phyloP scores from a whole-genome alignment of 2,888 invertebrate species.

The Kryphioiulus occultus region DNA sequence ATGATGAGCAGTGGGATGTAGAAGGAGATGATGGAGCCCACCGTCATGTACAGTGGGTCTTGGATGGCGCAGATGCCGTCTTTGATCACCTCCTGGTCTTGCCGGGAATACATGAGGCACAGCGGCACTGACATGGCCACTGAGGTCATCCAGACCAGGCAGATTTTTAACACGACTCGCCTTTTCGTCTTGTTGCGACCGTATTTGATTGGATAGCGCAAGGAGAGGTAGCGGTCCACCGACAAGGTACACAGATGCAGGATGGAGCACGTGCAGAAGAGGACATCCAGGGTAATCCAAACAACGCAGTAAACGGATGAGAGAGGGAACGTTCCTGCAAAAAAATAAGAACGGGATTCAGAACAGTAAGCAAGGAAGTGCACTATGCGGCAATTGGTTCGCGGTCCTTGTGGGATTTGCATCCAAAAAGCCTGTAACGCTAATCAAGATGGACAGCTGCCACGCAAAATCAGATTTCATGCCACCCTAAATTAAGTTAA shows the following conservation, averaged over 20 bases:
- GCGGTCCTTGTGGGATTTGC: background rate
- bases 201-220: slow-evolving; percentile 91
- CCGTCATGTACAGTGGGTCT: slow-evolving; percentile 81
- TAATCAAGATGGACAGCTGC: background rate
- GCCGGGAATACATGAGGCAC: slow-evolving; percentile 87
- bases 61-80: slow-evolving; percentile 87
- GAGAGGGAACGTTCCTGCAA: slow-evolving; percentile 53
- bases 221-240: slow-evolving; percentile 90
- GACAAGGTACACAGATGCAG: slow-evolving; percentile 97
- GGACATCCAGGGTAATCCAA: slow-evolving; percentile 94
- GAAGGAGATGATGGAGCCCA: slow-evolving; percentile 94
- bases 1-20: slow-evolving; percentile 95
- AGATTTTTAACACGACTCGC: slow-evolving; percentile 86
- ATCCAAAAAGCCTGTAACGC: background rate
- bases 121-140: slow-evolving; percentile 90
- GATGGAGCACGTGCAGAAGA: slow-evolving; percentile 96
- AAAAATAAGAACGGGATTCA: background rate
- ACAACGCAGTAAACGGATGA: slow-evolving; percentile 84
- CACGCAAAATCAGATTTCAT: background rate
- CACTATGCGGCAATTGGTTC: background rate
- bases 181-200: slow-evolving; percentile 87
- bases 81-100: slow-evolving; percentile 82
- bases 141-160: slow-evolving; percentile 91
- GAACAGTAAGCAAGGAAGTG: background rate
- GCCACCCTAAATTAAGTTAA: background rate